Percentiles rank a stretch among this genome's conserved stretches.
Conservation (phyloP, 2,113 vertebrate species). For the Cyprinodon tularosa region DNA sequence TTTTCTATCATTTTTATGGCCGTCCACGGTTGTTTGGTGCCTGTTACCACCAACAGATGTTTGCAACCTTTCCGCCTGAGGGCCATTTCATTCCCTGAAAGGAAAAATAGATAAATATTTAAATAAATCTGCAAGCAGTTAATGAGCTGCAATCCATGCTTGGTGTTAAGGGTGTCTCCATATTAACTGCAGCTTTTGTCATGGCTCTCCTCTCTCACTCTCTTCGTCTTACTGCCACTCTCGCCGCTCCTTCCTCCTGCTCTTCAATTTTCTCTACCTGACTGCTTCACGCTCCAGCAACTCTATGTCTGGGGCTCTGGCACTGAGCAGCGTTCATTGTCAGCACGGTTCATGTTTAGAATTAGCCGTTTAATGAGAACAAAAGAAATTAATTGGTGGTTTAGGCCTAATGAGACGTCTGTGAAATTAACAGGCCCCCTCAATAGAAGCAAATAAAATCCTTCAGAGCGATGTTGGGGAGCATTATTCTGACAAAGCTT, state of each 20-base stretch:
- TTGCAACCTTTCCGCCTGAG: conserved; percentile 69
- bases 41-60: conserved; percentile 70
- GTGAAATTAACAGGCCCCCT: conserved; percentile 91
- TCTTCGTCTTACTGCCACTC: conserved; percentile 46
- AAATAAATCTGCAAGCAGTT: conserved; percentile 57
- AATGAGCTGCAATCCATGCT: conserved; percentile 68
- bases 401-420: conserved; percentile 97
- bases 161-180: conserved; percentile 68
- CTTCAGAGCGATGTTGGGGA: conserved; percentile 85
- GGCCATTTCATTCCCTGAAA: conserved; percentile 58
- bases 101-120: conserved; percentile 29
- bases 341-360: conserved; percentile 87
- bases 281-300: conserved; percentile 69
- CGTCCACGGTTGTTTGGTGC: conserved; percentile 41
- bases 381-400: conserved; percentile 98
- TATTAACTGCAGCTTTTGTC: conserved; percentile 77
- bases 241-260: conserved; percentile 45
- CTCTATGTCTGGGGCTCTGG: conserved; percentile 57
- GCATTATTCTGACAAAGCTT: conserved; percentile 86
- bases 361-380: conserved; percentile 96
- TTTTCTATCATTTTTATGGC: conserved; percentile 61
- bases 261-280: conserved; percentile 71
- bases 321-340: conserved; percentile 76
- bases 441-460: conserved; percentile 95
- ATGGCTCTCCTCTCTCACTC: conserved; percentile 52